phyloP scores from a whole-genome alignment of 2,888 invertebrate species.

The Monopis laevigella region DNA sequence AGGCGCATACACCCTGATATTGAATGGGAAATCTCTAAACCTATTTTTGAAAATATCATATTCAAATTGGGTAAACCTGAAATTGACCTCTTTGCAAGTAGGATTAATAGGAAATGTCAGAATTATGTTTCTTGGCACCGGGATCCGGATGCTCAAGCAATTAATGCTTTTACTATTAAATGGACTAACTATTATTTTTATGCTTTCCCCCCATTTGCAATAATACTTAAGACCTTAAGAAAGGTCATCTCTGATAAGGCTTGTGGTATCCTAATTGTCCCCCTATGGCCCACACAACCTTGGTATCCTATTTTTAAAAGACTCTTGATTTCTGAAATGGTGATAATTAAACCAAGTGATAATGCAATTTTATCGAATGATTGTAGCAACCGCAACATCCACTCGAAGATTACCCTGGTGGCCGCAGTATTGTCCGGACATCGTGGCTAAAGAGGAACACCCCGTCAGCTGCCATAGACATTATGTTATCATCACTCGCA shows the following conservation, averaged over 20 bases:
- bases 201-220: conserved; percentile 7
- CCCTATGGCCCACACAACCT: conserved; percentile 1
- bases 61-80: conserved; percentile 2
- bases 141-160: background rate
- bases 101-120: conserved; percentile 13
- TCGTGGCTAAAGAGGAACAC: background rate
- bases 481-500: conserved; percentile 9
- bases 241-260: conserved; percentile 1
- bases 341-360: background rate
- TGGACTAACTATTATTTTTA: background rate
- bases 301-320: conserved; percentile 2
- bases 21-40: conserved; percentile 13
- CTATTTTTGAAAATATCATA: conserved; percentile 8
- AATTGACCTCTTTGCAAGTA: conserved; percentile 13
- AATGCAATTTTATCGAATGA: too few species aligned
- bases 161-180: background rate
- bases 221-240: background rate
- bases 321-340: background rate
- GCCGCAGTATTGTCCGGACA: conserved; percentile 10
- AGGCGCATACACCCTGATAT: conserved; percentile 15
- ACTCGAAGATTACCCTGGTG: conserved; percentile 12
- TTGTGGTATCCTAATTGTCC: background rate
- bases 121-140: conserved; percentile 11
- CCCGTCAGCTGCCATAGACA: background rate
- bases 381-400: conserved; percentile 3